Evolutionary conservation across 2,113 vertebrate genomes (phyloP), one percentile per base, ranked within the genome.

Genomic region (Xenopus laevis): DNA sequence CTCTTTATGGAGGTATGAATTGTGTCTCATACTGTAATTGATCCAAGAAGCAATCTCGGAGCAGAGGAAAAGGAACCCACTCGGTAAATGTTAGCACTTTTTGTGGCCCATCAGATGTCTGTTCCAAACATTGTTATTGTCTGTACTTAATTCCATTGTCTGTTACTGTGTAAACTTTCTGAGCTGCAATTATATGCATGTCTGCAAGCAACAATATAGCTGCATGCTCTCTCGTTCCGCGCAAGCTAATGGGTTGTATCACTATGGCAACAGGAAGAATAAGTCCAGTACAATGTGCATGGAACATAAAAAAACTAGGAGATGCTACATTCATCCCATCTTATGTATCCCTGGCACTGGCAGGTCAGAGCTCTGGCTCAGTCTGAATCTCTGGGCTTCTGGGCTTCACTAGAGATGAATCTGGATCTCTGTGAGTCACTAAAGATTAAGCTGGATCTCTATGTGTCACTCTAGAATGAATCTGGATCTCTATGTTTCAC

Each of bases 141-240:
- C 87, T 82, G 84, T 84, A 84, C 79, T 78, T 78, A 83, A 83
- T 79, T 84, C 85, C 86, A 89, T 88, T 83, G 81, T 71, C 83
- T 87, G 82, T 82, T 81, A 85, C 80, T 84, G 80, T 82, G 82
- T 85, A 81, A 81, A 77, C 80, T 85, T 85, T 85, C 85, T 80
- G 82, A 84, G 84, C 79, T 79, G 79, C 84, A 84, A 82, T 83
- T 64, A 58, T 73, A 1, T 85, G 91, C 90, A 91, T 89, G 91
- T 77, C 81, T 86, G 81, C 78, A 84, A 86, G 83, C 74, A 79
- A 83, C 83, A 84, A 86, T 83, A 11, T 7, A 8, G 83, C 79
- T 87, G 93, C 94, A 95, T 94, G 93, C 86, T 79, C 62, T 81
- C 85, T 82, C 80, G 84, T 72, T 78, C 65, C 81, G 70, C 79